Conservation (phyloP, 2,888 invertebrate species). For the Peribatodes rhomboidaria region DNA sequence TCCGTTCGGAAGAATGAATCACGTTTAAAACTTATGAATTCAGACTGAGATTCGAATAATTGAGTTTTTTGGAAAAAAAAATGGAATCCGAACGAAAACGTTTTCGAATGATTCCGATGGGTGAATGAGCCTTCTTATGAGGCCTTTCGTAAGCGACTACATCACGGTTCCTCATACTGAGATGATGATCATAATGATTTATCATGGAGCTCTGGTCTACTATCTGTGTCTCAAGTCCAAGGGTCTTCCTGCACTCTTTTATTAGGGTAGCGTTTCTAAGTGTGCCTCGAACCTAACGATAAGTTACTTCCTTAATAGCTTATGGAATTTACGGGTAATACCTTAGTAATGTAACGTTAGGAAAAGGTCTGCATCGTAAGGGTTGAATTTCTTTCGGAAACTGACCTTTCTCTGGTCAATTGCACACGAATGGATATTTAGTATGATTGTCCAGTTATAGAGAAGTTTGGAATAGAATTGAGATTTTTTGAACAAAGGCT, state of each 20-base stretch:
- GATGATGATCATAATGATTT: no score
- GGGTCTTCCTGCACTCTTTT: background rate
- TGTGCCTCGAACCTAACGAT: slow-evolving; percentile 27
- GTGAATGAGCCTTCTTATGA: no score
- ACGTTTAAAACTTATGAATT: no score
- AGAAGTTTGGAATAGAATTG: slow-evolving; percentile 23
- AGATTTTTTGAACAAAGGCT: slow-evolving; percentile 7
- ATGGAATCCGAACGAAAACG: no score
- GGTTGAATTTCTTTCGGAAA: slow-evolving; percentile 37
- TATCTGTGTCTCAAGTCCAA: no score
- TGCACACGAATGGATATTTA: slow-evolving; percentile 43
- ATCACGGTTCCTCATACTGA: no score
- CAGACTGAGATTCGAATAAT: no score
- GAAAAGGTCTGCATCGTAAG: slow-evolving; percentile 35
- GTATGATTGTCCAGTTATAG: slow-evolving; percentile 38
- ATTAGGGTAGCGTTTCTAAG: background rate
- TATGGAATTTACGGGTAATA: slow-evolving; percentile 44
- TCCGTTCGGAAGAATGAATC: no score
- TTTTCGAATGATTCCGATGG: no score
- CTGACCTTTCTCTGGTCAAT: slow-evolving; percentile 42
- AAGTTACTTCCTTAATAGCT: slow-evolving; percentile 42
- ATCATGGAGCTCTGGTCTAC: no score
- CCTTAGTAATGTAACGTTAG: slow-evolving; percentile 39
- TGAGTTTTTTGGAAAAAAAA: no score
- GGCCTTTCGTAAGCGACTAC: no score